Base-by-base conservation (phyloP, 2,888 invertebrate genomes). In the Pterostichus niger region DNA sequence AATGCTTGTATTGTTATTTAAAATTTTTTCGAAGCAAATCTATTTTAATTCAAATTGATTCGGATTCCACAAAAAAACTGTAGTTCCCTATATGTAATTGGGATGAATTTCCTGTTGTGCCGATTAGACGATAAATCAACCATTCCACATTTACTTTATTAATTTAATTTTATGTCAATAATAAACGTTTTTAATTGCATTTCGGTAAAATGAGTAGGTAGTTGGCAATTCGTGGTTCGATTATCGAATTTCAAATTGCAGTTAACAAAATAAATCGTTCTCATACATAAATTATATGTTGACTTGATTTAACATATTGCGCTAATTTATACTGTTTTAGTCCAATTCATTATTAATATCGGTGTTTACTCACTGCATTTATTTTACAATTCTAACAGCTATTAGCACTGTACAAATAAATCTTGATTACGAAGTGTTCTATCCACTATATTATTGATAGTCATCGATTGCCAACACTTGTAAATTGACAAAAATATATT, bases 261-360 rank as follows among this genome's bases (percentile, higher is more conserved):
- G 13, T 44, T 64, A 71, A 17, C 68, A 71, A 44, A 71, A 46
- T 46, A 71, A 79, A 71, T 71, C 44, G 68, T 40, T 17, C 40
- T 44, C 68, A 71, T 71, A 40, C 68, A 71, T 80, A 68, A 80
- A 68, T 68, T 80, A 80, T 80, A 61, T 80, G 71, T 80, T 80
- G 64, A 71, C 68, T 64, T 49, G 49, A 68, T 68, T 80, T 68
- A 68, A 80, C 80, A 80, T 64, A 80, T 68, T 80, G 68, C 52
- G 68, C 31, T 80, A 80, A 80, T 80, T 80, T 80, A 80, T 80
- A 80, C 80, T 54, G 80, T 78, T 78, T 78, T 78, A 61, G 59
- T 59, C 7, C 68, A 80, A 80, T 80, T 49, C 80, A 80, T 80
- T 68, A 80, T 80, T 80, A 80, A 80, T 80, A 68, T 68, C 71